Base-by-base conservation (phyloP, 2,797 vertebrate genomes). In the Myotis pilosus region DNA sequence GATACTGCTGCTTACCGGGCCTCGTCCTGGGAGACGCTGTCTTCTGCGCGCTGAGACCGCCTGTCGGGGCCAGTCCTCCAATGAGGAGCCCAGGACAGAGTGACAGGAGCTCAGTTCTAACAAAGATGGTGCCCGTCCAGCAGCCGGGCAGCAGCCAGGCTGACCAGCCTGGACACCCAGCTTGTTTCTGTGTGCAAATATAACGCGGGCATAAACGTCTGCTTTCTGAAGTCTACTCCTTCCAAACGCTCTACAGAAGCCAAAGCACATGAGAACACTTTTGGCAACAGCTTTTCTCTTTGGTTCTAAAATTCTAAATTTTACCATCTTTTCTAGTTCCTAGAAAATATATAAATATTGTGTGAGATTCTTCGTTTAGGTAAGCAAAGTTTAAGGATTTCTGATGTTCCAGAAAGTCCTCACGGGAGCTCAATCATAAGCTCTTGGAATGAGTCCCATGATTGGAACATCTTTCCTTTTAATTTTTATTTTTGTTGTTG, bases 251-350 rank as follows among this genome's bases (percentile, higher is more conserved):
- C 55, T 91, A 84, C 0, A 83, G 49, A 69, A 83, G 36, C 36
- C 87, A 76, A 92, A 94, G 80, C 25, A 84, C 22, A 76, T 25
- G 3, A 30, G 7, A 30, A n/a, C 44, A 69, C 25, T 93, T 82
- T 82, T 80, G 33, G 30, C 44, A 96, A 87, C 11, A 69, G 9
- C 12, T 89, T 87, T 92, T 85, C 60, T 92, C 60, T 80, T 19
- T 87, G 49, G 66, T 66, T 87, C 83, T 85, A 91, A 91, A 94
- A 94, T 83, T 44, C 64, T 79, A 94, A 69, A 57, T 82, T 89
- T 88, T 41, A 75, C 33, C 81, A 1, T 71, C 78, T 83, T 75
- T 90, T 30, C 80, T 92, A 89, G 79, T 64, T 64, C 38, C 47
- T 28, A 83, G 76, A 33, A 89, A 83, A 80, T 87, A 74, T 15